Evolutionary conservation across 2,113 vertebrate genomes (phyloP).

Genomic region (Equus przewalskii): DNA sequence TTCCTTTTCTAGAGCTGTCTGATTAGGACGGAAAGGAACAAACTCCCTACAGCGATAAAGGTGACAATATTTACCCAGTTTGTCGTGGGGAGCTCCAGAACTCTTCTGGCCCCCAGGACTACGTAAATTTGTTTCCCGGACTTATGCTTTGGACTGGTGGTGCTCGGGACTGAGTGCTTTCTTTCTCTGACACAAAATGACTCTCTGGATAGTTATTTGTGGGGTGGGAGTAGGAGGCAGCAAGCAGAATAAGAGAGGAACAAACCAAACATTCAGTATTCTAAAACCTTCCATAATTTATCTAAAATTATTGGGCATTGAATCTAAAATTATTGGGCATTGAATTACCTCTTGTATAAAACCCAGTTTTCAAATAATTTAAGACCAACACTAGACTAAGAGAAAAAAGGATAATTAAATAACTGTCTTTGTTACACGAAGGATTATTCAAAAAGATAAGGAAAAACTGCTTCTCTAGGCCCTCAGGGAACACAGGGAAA

Average conservation of each 20-base stretch:
- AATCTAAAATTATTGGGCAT: neutral
- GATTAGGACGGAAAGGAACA: neutral
- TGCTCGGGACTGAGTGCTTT: neutral
- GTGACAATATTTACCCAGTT: neutral
- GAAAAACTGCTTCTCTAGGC: neutral
- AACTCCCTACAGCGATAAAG: neutral
- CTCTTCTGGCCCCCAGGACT: neutral
- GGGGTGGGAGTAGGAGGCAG: neutral
- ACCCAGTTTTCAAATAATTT: constrained; percentile 35
- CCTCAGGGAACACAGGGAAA: neutral
- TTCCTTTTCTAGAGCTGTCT: neutral
- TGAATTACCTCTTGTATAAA: neutral
- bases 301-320: neutral
- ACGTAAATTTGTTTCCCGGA: neutral
- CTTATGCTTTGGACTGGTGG: neutral
- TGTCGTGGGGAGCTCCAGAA: neutral
- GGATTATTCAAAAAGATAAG: neutral
- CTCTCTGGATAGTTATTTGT: neutral
- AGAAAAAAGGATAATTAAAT: neutral
- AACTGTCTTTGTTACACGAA: neutral
- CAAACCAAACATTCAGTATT: neutral
- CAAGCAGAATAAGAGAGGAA: neutral
- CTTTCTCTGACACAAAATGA: neutral
- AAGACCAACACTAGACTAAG: neutral
- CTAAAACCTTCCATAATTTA: neutral